phyloP scores from a whole-genome alignment of 2,113 vertebrate species.

The Chaetorhynchus papuensis region DNA sequence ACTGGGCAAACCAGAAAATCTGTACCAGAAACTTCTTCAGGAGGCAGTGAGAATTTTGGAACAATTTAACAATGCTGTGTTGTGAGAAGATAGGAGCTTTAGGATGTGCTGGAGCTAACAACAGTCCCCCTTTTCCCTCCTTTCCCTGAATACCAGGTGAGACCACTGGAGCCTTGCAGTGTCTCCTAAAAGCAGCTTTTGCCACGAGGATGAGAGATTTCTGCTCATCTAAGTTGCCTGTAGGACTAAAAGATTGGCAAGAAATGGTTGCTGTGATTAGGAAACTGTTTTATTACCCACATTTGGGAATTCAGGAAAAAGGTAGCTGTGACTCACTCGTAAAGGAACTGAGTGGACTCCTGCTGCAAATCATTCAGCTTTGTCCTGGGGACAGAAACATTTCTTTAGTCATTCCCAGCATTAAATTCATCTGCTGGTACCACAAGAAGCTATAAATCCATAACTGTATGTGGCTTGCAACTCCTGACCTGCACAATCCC shows the following conservation, averaged over 20 bases:
- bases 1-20: neutral
- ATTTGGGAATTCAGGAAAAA: neutral
- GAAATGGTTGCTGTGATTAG: neutral
- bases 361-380: neutral
- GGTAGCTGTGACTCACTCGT: constrained; percentile 7
- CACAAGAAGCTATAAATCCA: neutral
- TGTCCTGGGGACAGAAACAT: neutral
- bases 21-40: neutral
- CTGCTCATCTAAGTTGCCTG: neutral
- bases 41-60: neutral
- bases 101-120: neutral
- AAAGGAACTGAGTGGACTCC: constrained; percentile 9
- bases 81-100: neutral
- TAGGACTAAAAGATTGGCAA: neutral
- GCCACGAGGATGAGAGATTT: neutral
- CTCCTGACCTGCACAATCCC: neutral
- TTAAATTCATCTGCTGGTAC: neutral
- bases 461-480: neutral
- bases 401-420: neutral
- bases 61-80: neutral
- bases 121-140: neutral
- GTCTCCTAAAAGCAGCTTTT: neutral
- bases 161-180: neutral
- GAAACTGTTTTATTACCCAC: neutral
- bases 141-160: neutral